Percentiles rank a stretch among this genome's conserved stretches.
These are phyloP conservation scores for Sebastes steindachneri DNA, from an alignment of 2,797 vertebrate genomes.

Conservation along the genomic window DNA sequence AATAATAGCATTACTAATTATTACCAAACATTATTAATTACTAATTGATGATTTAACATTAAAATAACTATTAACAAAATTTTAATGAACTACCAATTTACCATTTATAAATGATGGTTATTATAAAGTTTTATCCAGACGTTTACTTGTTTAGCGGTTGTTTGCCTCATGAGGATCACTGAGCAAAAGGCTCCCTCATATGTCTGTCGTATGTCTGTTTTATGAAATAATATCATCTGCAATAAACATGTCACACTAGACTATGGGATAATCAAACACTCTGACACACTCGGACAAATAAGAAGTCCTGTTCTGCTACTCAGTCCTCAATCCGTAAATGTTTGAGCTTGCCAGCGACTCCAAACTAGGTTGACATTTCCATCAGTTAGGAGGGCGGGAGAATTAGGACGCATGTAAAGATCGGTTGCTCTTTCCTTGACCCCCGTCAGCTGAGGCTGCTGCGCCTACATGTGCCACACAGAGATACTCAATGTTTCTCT, in stretches of 20 bases:
- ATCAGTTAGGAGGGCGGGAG: not conserved
- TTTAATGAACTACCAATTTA: too few relatives aligned
- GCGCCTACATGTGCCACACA: slow-evolving; percentile 23
- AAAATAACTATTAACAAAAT: too few relatives aligned
- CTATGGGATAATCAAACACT: not conserved
- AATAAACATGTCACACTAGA: not conserved
- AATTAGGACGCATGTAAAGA: slow-evolving; percentile 10
- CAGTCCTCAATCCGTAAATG: not conserved
- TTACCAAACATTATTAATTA: too few relatives aligned
- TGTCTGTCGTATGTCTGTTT: not conserved
- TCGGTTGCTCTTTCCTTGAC: slow-evolving; percentile 42
- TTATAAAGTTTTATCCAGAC: too few relatives aligned
- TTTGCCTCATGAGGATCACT: too few relatives aligned
- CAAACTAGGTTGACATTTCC: slow-evolving; percentile 7
- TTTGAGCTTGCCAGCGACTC: not conserved
- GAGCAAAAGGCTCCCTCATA: too few relatives aligned
- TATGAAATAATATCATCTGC: not conserved
- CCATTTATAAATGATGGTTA: too few relatives aligned
- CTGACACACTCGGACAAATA: not conserved
- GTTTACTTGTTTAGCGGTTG: too few relatives aligned
- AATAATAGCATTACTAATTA: too few relatives aligned
- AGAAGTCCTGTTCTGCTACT: not conserved
- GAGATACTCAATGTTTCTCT: slow-evolving; percentile 28
- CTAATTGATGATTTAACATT: too few relatives aligned
- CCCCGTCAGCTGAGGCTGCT: slow-evolving; percentile 21